These are phyloP conservation scores for Syrrhaptes paradoxus DNA, from an alignment of 2,113 vertebrate species.

Conservation along the genomic window DNA sequence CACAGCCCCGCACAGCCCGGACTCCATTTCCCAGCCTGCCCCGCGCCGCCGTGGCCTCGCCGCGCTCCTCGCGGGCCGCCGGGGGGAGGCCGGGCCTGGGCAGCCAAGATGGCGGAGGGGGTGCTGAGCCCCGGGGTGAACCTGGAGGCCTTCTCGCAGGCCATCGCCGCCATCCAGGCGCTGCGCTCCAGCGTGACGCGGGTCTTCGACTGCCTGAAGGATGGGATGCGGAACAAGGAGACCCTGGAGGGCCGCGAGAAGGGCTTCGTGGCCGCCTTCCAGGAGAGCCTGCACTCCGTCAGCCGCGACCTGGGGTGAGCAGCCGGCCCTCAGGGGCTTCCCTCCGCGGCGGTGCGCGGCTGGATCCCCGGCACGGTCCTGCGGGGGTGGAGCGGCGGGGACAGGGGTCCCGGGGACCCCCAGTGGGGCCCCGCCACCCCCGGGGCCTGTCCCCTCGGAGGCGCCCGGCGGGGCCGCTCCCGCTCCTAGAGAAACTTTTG, in stretches of 20 bases:
- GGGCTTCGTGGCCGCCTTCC: constrained; percentile 89
- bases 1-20: neutral
- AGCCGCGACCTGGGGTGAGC: constrained; percentile 96
- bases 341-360: neutral
- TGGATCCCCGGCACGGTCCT: neutral
- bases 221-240: constrained; percentile 95
- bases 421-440: neutral
- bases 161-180: constrained; percentile 93
- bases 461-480: accelerated
- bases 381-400: neutral
- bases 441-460: neutral
- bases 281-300: constrained; percentile 94
- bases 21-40: constrained; percentile 73
- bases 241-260: constrained; percentile 92
- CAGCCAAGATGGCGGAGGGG: constrained; percentile 85
- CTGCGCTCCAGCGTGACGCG: constrained; percentile 94
- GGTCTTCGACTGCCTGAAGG: constrained; percentile 95
- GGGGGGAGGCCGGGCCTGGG: neutral
- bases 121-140: constrained; percentile 90
- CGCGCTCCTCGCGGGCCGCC: neutral
- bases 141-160: constrained; percentile 94
- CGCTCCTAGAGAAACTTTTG: neutral
- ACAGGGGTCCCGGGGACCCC: no score
- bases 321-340: neutral
- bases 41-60: neutral